Conservation (phyloP, 2,113 vertebrate genomes). For the Bathybates hornii region DNA sequence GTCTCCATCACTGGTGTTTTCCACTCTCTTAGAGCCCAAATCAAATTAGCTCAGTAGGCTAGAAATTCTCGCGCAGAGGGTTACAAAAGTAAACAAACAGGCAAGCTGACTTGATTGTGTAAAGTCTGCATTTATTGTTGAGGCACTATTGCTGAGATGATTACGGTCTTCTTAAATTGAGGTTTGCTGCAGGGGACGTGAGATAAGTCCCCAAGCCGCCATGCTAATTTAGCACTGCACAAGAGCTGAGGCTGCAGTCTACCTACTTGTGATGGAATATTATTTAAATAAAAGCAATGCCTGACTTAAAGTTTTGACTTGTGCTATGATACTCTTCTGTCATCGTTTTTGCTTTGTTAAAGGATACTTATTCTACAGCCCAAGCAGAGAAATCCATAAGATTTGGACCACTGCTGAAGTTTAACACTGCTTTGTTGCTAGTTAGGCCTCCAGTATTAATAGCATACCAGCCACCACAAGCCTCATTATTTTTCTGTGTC, state of each 20-base stretch:
- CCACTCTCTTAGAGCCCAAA: slow-evolving; percentile 7
- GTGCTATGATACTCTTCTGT: not conserved
- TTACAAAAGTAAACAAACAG: slow-evolving; percentile 39
- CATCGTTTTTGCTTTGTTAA: not conserved
- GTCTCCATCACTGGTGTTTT: not conserved
- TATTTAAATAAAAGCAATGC: not conserved
- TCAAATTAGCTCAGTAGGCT: slow-evolving; percentile 35
- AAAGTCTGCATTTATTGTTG: slow-evolving; percentile 15
- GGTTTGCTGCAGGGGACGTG: not conserved
- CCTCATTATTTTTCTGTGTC: not conserved
- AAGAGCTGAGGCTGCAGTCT: not conserved
- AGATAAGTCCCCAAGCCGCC: slow-evolving; percentile 6
- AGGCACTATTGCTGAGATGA: slow-evolving; percentile 15
- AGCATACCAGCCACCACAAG: not conserved
- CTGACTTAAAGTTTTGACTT: not conserved
- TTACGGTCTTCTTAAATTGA: slow-evolving; percentile 24
- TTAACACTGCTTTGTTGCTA: not conserved
- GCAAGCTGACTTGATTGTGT: slow-evolving; percentile 9
- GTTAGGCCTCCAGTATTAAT: not conserved
- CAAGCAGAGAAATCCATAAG: not conserved
- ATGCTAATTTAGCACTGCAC: slow-evolving; percentile 3
- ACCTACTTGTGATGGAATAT: not conserved
- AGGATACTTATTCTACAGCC: not conserved
- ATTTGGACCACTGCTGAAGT: not conserved
- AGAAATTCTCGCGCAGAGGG: not conserved